Conservation (phyloP, 2,113 vertebrate species). For the Chloropsis hardwickii region DNA sequence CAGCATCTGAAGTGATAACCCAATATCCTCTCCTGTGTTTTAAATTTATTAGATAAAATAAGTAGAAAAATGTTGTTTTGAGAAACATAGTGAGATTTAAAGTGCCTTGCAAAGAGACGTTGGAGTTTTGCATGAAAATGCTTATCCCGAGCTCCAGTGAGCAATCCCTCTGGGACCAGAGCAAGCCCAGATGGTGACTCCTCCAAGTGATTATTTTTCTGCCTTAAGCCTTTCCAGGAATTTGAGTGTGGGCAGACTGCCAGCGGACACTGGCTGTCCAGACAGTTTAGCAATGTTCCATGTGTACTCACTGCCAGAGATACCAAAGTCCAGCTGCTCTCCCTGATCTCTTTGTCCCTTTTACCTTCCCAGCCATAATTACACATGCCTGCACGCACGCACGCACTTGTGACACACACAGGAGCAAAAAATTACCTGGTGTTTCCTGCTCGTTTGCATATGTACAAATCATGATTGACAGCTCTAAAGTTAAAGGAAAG, state of each 20-base stretch:
- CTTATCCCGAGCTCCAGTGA: not conserved
- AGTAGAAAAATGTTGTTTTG: not conserved
- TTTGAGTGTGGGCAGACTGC: conserved; percentile 67
- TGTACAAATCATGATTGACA: not conserved
- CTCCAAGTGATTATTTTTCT: conserved; percentile 71
- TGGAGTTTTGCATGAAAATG: conserved; percentile 56
- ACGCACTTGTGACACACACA: not conserved
- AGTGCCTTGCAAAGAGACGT: conserved; percentile 10
- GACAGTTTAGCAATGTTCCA: conserved; percentile 30
- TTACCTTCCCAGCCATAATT: conserved; percentile 1
- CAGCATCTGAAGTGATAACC: not conserved
- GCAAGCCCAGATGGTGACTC: conserved; percentile 65
- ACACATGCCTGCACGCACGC: not conserved
- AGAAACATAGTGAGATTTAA: not conserved
- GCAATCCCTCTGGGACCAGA: conserved; percentile 45
- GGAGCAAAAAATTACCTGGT: not conserved
- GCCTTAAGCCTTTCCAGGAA: conserved; percentile 78
- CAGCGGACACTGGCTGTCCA: conserved; percentile 56
- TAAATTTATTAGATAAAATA: not conserved
- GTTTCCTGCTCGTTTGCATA: not conserved
- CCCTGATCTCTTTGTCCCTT: conserved; percentile 26
- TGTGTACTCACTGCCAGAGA: conserved; percentile 26
- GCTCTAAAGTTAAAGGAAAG: not conserved
- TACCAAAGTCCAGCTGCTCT: conserved; percentile 36
- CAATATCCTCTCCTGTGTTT: not conserved